Conservation (phyloP, 2,888 invertebrate genomes). For the Macroteleia sp. region DNA sequence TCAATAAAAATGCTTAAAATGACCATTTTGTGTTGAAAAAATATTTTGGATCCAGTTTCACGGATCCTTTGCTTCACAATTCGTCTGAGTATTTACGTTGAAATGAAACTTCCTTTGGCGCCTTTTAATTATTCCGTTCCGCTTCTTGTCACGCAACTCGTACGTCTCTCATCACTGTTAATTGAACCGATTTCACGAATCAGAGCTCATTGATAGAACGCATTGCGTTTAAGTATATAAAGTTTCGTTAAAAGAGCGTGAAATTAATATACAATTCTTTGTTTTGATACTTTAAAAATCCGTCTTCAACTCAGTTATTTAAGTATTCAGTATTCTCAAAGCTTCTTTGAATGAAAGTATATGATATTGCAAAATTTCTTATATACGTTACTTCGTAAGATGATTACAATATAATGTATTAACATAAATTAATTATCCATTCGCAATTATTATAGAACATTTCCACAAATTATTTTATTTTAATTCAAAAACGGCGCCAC, state of each 20-base stretch:
- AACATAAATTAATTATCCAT: too few relatives aligned
- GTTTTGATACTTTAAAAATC: too few relatives aligned
- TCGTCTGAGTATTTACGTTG: slow-evolving; percentile 14
- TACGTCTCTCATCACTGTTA: slow-evolving; percentile 18
- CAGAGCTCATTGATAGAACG: slow-evolving; percentile 17
- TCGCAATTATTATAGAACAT: too few relatives aligned
- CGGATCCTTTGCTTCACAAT: slow-evolving; percentile 13
- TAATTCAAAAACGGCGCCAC: too few relatives aligned
- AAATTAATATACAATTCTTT: slow-evolving; percentile 3
- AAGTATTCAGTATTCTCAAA: too few relatives aligned
- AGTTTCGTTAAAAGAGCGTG: slow-evolving; percentile 1
- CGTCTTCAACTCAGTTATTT: too few relatives aligned
- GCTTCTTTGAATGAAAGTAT: too few relatives aligned
- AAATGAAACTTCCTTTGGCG: slow-evolving; percentile 28
- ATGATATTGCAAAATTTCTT: too few relatives aligned
- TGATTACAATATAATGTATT: too few relatives aligned
- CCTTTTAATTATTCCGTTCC: slow-evolving; percentile 34
- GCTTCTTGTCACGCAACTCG: slow-evolving; percentile 28
- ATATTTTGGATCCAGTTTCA: slow-evolving; percentile 6
- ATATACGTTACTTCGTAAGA: too few relatives aligned
- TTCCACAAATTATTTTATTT: too few relatives aligned
- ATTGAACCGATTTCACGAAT: slow-evolving; percentile 30
- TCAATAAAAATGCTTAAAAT: not conserved
- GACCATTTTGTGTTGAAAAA: not conserved
- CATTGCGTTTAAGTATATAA: not conserved